Evolutionary conservation across 2,888 invertebrate species (phyloP).

Genomic region (Pandemis cinnamomeana): DNA sequence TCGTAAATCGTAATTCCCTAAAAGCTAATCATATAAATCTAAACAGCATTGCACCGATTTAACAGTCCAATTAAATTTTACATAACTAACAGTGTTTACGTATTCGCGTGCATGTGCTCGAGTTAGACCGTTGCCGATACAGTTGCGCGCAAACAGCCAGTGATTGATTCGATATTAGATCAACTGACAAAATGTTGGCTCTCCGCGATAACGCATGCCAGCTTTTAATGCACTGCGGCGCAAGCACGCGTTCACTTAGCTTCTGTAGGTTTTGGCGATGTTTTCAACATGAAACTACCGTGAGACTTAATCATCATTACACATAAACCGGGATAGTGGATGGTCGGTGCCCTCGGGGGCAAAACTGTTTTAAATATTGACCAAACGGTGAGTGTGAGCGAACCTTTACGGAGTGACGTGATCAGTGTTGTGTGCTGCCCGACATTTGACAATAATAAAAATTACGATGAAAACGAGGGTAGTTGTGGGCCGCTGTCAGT

Average conservation of each 20-base stretch:
- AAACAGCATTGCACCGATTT: conserved; percentile 33
- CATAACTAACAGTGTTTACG: conserved; percentile 40
- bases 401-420: no score
- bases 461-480: no score
- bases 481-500: no score
- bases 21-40: conserved; percentile 23
- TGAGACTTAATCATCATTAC: no score
- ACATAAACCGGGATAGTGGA: no score
- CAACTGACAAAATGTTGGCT: conserved; percentile 67
- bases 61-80: conserved; percentile 41
- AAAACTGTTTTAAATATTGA: no score
- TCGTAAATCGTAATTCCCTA: conserved; percentile 8
- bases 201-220: conserved; percentile 64
- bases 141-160: conserved; percentile 57
- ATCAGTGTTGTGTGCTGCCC: no score
- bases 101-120: conserved; percentile 52
- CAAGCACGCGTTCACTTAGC: conserved; percentile 47
- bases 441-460: no score
- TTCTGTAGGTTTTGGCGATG: conserved; percentile 32
- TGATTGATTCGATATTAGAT: conserved; percentile 74
- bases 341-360: no score
- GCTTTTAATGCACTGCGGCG: conserved; percentile 66
- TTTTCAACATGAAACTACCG: no score
- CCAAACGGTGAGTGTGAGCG: no score
- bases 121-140: conserved; percentile 51